A percentile compares a stretch with the other conserved stretches of the same genome.
These are phyloP conservation scores for Sebastes alutus DNA, from an alignment of 2,797 vertebrate genomes.

Conservation along the genomic window DNA sequence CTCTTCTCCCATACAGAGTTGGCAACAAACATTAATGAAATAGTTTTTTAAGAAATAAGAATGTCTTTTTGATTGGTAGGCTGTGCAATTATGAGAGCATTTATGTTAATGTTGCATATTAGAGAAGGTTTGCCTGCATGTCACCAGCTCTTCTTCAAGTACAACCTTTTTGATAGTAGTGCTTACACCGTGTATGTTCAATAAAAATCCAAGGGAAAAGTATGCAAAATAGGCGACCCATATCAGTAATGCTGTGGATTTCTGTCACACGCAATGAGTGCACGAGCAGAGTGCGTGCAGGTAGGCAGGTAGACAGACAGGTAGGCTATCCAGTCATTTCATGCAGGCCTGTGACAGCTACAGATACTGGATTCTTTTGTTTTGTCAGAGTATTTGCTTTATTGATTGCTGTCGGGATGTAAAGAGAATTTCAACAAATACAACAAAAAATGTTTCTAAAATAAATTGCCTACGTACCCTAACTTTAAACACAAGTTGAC, in stretches of 20 bases:
- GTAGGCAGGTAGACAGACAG: no score
- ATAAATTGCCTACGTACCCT: no score
- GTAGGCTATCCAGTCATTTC: no score
- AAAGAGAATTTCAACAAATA: no score
- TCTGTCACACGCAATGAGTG: neutral
- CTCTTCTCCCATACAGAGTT: neutral
- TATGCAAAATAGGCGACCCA: neutral
- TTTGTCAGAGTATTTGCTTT: no score
- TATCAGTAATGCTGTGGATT: neutral
- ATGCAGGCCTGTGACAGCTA: no score
- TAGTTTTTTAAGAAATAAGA: no score
- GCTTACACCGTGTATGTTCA: neutral
- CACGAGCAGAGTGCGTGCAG: fast-evolving
- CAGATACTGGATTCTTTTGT: no score
- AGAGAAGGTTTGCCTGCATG: neutral
- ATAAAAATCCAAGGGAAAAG: neutral
- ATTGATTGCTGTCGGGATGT: no score
- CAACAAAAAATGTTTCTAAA: no score
- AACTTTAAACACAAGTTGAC: neutral
- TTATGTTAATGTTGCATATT: neutral
- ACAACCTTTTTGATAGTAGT: neutral
- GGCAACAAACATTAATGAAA: neutral
- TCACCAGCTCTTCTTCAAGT: neutral
- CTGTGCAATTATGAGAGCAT: neutral
- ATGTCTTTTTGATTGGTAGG: neutral